These are phyloP conservation scores for Tyrannus savana DNA, from an alignment of 2,113 vertebrate genomes.

Conservation along the genomic window DNA sequence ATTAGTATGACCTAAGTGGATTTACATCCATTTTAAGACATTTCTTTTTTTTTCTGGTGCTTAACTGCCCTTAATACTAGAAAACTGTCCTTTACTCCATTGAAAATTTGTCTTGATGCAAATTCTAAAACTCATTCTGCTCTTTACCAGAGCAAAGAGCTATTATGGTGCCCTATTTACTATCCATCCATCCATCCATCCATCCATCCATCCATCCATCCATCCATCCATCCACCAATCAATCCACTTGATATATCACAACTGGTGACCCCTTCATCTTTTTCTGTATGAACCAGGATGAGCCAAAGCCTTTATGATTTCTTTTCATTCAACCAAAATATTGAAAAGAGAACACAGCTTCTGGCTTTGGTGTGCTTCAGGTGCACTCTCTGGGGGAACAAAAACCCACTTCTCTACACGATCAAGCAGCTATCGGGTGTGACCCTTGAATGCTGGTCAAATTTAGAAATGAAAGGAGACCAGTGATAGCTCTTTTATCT, in stretches of 20 bases:
- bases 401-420: rapidly evolving
- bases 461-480: not conserved
- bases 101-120: not conserved
- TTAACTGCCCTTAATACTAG: not conserved
- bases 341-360: not conserved
- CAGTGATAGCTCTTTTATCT: not conserved
- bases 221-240: not conserved
- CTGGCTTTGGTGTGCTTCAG: not conserved
- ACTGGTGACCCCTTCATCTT: rapidly evolving
- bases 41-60: not conserved
- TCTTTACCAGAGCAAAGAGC: not conserved
- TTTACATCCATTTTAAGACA: not conserved
- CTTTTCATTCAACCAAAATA: not conserved
- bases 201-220: too few species aligned
- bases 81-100: not conserved
- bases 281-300: not conserved
- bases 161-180: not conserved
- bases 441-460: not conserved
- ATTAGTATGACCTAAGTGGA: not conserved
- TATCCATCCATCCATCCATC: not conserved
- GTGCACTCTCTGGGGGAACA: rapidly evolving
- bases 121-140: not conserved
- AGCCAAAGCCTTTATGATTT: not conserved
- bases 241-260: not conserved
- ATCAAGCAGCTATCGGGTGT: not conserved